These are phyloP conservation scores for Lepilemur septentrionalis DNA, from an alignment of 2,797 vertebrate species.

Conservation along the genomic window DNA sequence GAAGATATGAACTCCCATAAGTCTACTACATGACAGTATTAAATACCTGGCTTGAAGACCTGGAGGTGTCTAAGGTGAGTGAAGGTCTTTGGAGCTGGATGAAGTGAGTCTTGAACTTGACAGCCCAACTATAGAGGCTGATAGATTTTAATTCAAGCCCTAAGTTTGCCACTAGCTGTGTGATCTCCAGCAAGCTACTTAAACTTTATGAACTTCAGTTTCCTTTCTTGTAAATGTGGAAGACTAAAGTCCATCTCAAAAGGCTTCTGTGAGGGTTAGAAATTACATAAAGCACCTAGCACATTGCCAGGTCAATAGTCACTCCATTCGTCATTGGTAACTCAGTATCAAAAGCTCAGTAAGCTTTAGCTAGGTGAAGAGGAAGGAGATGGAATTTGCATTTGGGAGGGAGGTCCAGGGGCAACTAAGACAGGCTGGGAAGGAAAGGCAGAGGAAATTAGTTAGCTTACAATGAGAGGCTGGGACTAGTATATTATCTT, in stretches of 20 bases:
- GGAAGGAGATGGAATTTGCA: neutral
- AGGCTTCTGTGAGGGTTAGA: neutral
- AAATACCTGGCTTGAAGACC: conserved; percentile 20
- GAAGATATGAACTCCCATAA: neutral
- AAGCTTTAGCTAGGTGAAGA: neutral
- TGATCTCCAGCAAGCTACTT: conserved; percentile 15
- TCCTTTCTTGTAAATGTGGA: neutral
- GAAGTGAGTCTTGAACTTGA: conserved; percentile 33
- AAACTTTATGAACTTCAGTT: conserved; percentile 18
- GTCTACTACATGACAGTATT: neutral
- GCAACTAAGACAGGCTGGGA: neutral
- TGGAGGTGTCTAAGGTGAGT: neutral
- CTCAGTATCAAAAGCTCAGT: neutral
- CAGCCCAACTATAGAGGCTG: neutral
- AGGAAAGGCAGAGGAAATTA: neutral
- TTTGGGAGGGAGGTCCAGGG: neutral
- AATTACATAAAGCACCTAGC: neutral
- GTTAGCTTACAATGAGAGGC: neutral
- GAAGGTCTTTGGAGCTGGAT: neutral
- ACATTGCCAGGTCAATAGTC: neutral
- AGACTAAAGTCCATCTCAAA: neutral
- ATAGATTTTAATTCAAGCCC: neutral
- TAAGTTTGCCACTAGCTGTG: neutral
- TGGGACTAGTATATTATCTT: neutral
- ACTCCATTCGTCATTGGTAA: neutral